Evolutionary conservation across 2,113 vertebrate genomes (phyloP).

Genomic region (Thermophis baileyi): DNA sequence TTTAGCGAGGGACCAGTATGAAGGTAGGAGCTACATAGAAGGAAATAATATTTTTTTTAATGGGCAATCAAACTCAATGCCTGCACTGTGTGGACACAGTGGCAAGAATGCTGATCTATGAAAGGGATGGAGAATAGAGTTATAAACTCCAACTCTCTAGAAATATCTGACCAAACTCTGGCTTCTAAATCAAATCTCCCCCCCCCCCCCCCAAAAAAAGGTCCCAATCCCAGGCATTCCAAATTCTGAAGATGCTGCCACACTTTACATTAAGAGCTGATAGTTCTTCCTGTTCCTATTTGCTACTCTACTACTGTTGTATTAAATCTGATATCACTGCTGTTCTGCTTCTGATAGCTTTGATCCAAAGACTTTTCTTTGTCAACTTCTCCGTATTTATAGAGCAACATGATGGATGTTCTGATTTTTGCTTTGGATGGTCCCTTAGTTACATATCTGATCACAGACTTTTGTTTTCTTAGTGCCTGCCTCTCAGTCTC

Average conservation of each 20-base stretch:
- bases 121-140: not conserved
- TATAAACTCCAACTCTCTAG: not conserved
- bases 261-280: not conserved
- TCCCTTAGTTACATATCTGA: not conserved
- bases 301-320: not conserved
- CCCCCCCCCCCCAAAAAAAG: not conserved
- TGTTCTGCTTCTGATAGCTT: not conserved
- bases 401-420: not conserved
- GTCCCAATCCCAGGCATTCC: not conserved
- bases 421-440: not conserved
- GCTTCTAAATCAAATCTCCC: not conserved
- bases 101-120: not conserved
- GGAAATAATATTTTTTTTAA: not conserved
- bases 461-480: not conserved
- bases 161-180: not conserved
- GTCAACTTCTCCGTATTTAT: not conserved
- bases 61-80: not conserved
- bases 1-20: not conserved
- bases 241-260: not conserved
- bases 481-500: not conserved
- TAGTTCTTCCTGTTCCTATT: not conserved
- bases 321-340: not conserved
- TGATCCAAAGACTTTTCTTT: not conserved
- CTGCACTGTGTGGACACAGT: not conserved
- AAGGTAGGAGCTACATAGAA: not conserved